Base-by-base conservation (phyloP, 1,140 invertebrate genomes). In the Drosophila ficusphila region DNA sequence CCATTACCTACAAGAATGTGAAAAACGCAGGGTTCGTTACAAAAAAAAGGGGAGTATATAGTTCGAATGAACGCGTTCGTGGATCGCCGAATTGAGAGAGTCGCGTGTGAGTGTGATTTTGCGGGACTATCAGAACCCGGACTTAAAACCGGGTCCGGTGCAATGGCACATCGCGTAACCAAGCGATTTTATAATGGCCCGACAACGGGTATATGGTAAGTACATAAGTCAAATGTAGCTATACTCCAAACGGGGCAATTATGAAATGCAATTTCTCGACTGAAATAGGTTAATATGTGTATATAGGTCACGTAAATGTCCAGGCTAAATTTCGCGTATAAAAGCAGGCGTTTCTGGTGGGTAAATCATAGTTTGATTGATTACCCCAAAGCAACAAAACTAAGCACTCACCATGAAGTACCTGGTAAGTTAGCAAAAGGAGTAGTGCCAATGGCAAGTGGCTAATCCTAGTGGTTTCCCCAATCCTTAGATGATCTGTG, bases 351-450 rank as follows among this genome's bases (percentile, higher is more conserved):
- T 34, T 49, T 36, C 11, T 9, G 64, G 18, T 64, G 38, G 29
- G 31, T n/a, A 75, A 88, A 78, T 88, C 46, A 88, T 82, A 88
- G 82, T 88, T 88, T 89, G 64, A 89, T 88, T 88, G 82, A 88
- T 88, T 88, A 61, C 27, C 46, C 82, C 39, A 78, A 85, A 76
- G 65, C 79, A 85, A 76, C 79, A 85, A 79, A 86, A 82, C 82
- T 82, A 78, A 62, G 53, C 19, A 64, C 54, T 77, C 82, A 88
- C 85, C 74, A 88, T 88, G 82, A 88, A 88, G 74, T 88, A 77
- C 77, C 82, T 88, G 83, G 83, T 88, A 82, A 89, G 82, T 78
- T 76, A 14, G 6, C 5, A 2, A 6, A 44, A 51, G 41, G 29
- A 65, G n/a, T n/a, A n/a, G n/a, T n/a, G n/a, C n/a, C n/a, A 34